phyloP scores from a whole-genome alignment of 2,888 invertebrate genomes.

The Catocala sponsa region DNA sequence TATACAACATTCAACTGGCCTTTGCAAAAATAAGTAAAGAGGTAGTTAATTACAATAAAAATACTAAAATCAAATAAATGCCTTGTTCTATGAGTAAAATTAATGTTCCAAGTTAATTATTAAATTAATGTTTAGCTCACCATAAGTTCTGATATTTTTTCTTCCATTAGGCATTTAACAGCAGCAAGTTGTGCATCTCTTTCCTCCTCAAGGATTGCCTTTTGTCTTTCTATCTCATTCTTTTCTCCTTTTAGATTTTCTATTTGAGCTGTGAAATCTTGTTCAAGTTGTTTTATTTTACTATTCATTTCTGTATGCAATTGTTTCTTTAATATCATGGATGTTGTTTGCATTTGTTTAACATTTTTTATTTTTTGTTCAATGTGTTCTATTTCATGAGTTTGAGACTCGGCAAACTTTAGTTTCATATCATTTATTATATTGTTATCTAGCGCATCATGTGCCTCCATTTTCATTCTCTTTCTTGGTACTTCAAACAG shows the following conservation, averaged over 20 bases:
- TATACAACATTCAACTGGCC: too few species aligned
- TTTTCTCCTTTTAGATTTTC: constrained; percentile 81
- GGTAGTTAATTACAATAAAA: too few species aligned
- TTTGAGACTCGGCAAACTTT: constrained; percentile 81
- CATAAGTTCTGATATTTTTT: constrained; percentile 73
- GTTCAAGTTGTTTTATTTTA: constrained; percentile 79
- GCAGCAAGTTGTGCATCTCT: constrained; percentile 72
- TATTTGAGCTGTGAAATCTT: constrained; percentile 77
- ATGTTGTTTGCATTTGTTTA: constrained; percentile 74
- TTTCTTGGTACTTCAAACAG: constrained; percentile 66
- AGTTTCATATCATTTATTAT: constrained; percentile 73
- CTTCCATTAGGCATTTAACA: constrained; percentile 73
- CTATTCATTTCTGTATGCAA: constrained; percentile 78
- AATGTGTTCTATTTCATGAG: constrained; percentile 75
- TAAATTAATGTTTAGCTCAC: constrained; percentile 53
- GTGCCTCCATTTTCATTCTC: constrained; percentile 67
- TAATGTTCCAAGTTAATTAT: too few species aligned
- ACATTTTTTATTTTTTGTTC: constrained; percentile 79
- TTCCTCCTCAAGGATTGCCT: constrained; percentile 75
- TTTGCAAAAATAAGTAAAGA: too few species aligned
- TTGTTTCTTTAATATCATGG: constrained; percentile 77
- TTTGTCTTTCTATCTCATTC: constrained; percentile 81
- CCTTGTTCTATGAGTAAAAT: too few species aligned
- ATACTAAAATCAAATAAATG: too few species aligned
- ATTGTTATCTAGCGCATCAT: constrained; percentile 37